A percentile compares a stretch with the other conserved stretches of the same genome.
Evolutionary conservation across 2,888 invertebrate species (phyloP).

Genomic region (Pammene aurita): DNA sequence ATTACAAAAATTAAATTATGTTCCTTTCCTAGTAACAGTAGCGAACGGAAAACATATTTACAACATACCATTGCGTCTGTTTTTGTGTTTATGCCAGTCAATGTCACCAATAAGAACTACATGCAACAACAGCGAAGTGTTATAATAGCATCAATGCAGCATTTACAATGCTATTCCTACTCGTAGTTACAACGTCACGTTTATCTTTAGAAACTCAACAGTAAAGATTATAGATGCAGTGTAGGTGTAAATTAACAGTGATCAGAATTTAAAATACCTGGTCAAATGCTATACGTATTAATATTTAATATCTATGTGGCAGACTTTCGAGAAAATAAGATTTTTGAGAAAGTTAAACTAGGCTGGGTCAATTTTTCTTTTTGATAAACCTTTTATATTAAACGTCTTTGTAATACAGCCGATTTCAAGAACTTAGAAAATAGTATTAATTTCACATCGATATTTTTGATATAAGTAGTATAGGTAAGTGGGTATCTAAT

Average conservation of each 20-base stretch:
- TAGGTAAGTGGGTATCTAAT: too few relatives aligned
- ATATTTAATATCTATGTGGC: background rate
- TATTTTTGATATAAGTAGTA: too few relatives aligned
- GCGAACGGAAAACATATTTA: background rate
- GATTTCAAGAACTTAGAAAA: too few relatives aligned
- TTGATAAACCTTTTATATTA: too few relatives aligned
- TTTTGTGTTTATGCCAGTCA: background rate
- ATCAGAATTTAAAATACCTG: constrained; percentile 37
- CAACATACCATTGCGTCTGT: background rate
- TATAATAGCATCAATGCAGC: constrained; percentile 6
- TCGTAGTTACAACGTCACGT: background rate
- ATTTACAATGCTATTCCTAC: constrained; percentile 3
- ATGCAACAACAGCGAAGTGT: constrained; percentile 4
- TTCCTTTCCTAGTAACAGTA: background rate
- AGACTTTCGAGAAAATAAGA: too few relatives aligned
- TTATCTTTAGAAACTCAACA: constrained; percentile 13
- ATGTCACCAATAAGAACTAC: background rate
- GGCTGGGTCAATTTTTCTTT: too few relatives aligned
- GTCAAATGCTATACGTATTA: constrained; percentile 29
- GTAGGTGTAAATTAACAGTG: constrained; percentile 13
- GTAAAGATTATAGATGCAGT: constrained; percentile 14
- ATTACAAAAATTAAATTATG: background rate
- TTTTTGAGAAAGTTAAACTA: too few relatives aligned
- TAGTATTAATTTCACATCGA: too few relatives aligned
- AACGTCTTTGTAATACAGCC: too few relatives aligned